Conservation (phyloP, 2,797 vertebrate species). For the Karalla daura region DNA sequence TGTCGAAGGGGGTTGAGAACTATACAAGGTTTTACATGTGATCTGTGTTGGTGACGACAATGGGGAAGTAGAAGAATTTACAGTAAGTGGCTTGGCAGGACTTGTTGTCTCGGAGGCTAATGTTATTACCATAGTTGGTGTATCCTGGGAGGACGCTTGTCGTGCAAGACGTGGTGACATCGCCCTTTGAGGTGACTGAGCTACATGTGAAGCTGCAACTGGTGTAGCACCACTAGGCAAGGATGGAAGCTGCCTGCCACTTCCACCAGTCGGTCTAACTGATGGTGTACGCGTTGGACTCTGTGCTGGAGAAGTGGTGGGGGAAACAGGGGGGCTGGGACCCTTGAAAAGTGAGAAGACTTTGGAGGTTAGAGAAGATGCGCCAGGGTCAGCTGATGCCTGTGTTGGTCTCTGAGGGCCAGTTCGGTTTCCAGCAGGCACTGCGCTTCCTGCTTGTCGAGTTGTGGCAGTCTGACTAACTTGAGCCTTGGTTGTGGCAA, state of each 20-base stretch:
- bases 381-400: slow-evolving; percentile 73
- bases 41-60: slow-evolving; percentile 90
- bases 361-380: slow-evolving; percentile 82
- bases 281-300: slow-evolving; percentile 86
- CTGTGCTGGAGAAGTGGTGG: slow-evolving; percentile 89
- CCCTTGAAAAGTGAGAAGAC: slow-evolving; percentile 90
- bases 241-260: slow-evolving; percentile 73
- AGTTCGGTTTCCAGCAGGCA: slow-evolving; percentile 63
- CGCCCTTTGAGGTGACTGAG: slow-evolving; percentile 86
- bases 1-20: slow-evolving; percentile 84
- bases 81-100: slow-evolving; percentile 88
- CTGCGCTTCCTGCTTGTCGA: slow-evolving; percentile 74
- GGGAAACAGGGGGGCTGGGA: slow-evolving; percentile 91
- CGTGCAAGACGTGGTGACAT: slow-evolving; percentile 88
- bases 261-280: slow-evolving; percentile 56
- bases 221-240: slow-evolving; percentile 72
- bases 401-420: slow-evolving; percentile 76
- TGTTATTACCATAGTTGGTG: slow-evolving; percentile 92
- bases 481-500: slow-evolving; percentile 76
- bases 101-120: slow-evolving; percentile 87
- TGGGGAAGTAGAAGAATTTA: slow-evolving; percentile 91
- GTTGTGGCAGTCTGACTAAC: slow-evolving; percentile 71
- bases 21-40: slow-evolving; percentile 84
- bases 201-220: slow-evolving; percentile 86
- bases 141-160: slow-evolving; percentile 93